Base-by-base conservation (phyloP, 2,888 invertebrate genomes). In the Amaurobius ferox region DNA sequence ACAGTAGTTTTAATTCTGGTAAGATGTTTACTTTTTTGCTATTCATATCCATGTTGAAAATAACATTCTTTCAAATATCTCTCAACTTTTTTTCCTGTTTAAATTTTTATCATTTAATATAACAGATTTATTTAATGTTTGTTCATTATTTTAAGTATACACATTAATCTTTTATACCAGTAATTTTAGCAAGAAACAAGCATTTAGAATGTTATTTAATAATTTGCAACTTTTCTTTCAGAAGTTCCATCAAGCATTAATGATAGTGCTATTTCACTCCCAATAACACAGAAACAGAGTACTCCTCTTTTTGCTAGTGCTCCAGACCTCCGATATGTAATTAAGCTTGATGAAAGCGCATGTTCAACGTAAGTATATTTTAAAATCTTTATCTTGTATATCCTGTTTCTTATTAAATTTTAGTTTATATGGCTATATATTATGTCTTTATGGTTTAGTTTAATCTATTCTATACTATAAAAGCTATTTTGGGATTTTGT, bases 261-360 rank as follows among this genome's bases (percentile, higher is more conserved):
- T 13, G 35, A 80, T 55, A 80, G 80, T 23, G 55, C 62, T 30
- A 28, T 74, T 9, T 80, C 80, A 23, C 74, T 80, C 29, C 80
- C 80, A 55, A 74, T 64, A 23, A 67, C 32, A 5, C 39, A 68
- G 19, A 35, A 73, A 30, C 35, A 48, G 19, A 80, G 39, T 13
- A 73, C 67, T 40, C 28, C 40, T 16, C 55, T 26, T n/a, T 80
- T 74, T 48, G 67, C 74, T 9, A 80, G 74, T 74, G 80, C 73
- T 61, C 80, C 80, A 35, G 73, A 80, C 29, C 61, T 80, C 23
- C 67, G 28, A 80, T 40, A 28, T 68, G 30, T 26, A 26, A 26
- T 40, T 26, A 68, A 26, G 23, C 28, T 16, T 19, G n/a, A 39
- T 39, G 28, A 39, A 13, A 1, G 3, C 16, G 5, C 26, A 55